Evolutionary conservation across 2,888 invertebrate species (phyloP), one percentile per base, ranked within the genome.

Genomic region (Ferdinandea cuprea): DNA sequence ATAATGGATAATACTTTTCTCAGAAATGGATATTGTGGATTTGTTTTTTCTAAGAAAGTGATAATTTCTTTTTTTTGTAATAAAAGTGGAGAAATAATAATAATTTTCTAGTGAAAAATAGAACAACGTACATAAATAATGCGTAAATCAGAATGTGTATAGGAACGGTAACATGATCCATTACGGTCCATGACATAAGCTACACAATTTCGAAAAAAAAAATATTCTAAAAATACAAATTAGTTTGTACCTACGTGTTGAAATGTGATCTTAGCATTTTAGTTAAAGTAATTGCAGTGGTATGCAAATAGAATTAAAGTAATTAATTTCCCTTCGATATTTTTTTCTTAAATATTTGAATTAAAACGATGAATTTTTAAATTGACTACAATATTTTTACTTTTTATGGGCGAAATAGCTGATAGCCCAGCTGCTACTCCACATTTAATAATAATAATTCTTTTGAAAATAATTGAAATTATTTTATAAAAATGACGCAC

Each of bases 91-190:
- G 19, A 28, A 8, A 32, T 13, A 50, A 8, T 4, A 28, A 58
- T 7, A 9, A n/a, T 25, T 1, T 13, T 17, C 2, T 8, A 3
- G 35, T 54, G 35, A 56, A 63, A 59, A 17, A 21, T 48, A 30
- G 8, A 76, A 44, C 25, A 37, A 30, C 1, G n/a, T 25, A 9
- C 25, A 13, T n/a, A 17, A 21, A 42, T 25, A 37, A 8, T 35
- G 35, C 73, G 8, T 11, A 78, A 78, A 78, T 78, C 78, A 77
- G 68, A 42, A 54, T 73, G 72, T 52, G 52, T 40, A 46, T 61
- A 17, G 63, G 50, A 58, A 46, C 25, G 59, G 81, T 72, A 83
- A 83, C 46, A 52, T 78, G 73, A 83, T 83, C 66, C 56, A 17
- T n/a, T 37, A 44, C 17, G 28, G 48, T 15, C 68, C 28, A 63